Percentiles rank a stretch among this genome's conserved stretches.
These are phyloP conservation scores for Coracias cyanogaster DNA, from an alignment of 2,797 vertebrate genomes.

Conservation along the genomic window DNA sequence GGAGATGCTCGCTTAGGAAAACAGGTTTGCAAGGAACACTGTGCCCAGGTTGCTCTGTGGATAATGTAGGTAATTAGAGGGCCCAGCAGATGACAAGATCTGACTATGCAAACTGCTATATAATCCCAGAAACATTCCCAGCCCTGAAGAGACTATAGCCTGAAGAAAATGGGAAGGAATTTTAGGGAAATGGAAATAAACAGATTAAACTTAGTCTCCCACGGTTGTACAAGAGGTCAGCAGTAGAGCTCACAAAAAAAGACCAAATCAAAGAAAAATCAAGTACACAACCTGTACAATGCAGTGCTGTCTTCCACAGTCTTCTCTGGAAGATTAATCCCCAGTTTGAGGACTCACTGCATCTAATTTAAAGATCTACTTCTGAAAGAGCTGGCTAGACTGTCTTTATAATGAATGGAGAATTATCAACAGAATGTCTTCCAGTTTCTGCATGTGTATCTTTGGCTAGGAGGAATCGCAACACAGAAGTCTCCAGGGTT, in stretches of 20 bases:
- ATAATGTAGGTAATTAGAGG: background rate
- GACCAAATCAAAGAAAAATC: background rate
- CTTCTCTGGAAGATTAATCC: background rate
- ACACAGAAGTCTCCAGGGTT: background rate
- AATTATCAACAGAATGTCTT: background rate
- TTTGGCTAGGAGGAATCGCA: background rate
- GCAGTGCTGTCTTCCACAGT: background rate
- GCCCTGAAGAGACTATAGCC: background rate
- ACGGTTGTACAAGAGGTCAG: background rate
- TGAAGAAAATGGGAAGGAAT: background rate
- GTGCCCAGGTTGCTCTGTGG: background rate
- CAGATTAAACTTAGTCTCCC: background rate
- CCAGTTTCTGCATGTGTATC: background rate
- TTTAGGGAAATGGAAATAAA: background rate
- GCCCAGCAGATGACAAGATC: background rate
- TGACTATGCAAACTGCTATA: background rate
- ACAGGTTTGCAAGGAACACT: background rate
- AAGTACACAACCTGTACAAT: background rate
- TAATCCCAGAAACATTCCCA: background rate
- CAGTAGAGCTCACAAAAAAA: background rate
- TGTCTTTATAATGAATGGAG: background rate
- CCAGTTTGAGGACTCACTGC: background rate
- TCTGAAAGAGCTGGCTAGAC: background rate
- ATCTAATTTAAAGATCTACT: background rate
- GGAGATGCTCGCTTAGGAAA: background rate